phyloP scores from a whole-genome alignment of 2,888 invertebrate species.

The Spodoptera picta region DNA sequence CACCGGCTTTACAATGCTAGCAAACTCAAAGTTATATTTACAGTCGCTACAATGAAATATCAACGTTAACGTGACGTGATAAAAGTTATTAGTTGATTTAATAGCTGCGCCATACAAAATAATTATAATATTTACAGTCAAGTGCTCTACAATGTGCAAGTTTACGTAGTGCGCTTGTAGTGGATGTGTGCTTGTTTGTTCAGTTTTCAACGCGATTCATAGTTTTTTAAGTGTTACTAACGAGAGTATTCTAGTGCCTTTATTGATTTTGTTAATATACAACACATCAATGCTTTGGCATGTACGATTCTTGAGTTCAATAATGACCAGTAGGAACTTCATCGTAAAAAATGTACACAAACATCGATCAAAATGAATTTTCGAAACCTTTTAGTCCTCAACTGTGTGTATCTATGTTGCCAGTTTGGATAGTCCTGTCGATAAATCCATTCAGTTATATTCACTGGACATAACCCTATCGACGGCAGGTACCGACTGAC shows the following conservation, averaged over 20 bases:
- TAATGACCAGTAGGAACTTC: no score
- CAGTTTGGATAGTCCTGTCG: no score
- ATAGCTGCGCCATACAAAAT: constrained; percentile 25
- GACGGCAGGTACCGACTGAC: no score
- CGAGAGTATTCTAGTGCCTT: background rate
- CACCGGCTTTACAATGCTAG: constrained; percentile 49
- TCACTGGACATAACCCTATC: no score
- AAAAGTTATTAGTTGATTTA: background rate
- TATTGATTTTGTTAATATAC: no score
- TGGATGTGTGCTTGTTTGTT: constrained; percentile 30
- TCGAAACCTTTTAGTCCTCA: no score
- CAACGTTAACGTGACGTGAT: constrained; percentile 6
- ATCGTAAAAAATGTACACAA: no score
- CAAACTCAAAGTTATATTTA: constrained; percentile 43
- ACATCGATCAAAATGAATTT: no score
- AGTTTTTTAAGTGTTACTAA: constrained; percentile 26
- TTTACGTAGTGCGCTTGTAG: constrained; percentile 28
- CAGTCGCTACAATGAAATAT: constrained; percentile 13
- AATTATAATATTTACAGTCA: constrained; percentile 53
- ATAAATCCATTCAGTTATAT: no score
- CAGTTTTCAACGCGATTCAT: constrained; percentile 19
- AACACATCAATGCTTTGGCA: no score
- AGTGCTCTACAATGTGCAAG: constrained; percentile 47
- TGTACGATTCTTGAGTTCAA: no score
- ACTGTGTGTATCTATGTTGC: no score